These are phyloP conservation scores for Desoria tigrina DNA, from an alignment of 2,888 invertebrate genomes.

Conservation along the genomic window DNA sequence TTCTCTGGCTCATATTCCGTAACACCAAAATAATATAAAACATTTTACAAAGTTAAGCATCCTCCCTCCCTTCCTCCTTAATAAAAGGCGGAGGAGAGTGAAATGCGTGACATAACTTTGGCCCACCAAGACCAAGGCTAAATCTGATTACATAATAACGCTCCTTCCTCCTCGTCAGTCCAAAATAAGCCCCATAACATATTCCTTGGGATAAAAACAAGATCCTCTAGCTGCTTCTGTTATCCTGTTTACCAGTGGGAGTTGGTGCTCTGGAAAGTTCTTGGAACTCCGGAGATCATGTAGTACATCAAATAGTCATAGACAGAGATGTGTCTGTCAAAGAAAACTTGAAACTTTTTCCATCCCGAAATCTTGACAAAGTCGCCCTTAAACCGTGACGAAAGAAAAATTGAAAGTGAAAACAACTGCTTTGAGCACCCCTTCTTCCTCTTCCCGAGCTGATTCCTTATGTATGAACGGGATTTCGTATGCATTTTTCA, in stretches of 20 bases:
- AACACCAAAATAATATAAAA: constrained; percentile 1
- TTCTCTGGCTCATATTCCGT: constrained; percentile 1
- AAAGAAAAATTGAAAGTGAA: constrained; percentile 23
- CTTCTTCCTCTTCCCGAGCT: not conserved
- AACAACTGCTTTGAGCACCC: constrained; percentile 6
- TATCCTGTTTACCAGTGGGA: too few relatives aligned
- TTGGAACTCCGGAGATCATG: too few relatives aligned
- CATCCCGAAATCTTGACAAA: constrained; percentile 9
- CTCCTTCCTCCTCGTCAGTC: too few relatives aligned
- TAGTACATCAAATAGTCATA: constrained; percentile 1
- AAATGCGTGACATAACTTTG: too few relatives aligned
- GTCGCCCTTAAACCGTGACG: not conserved
- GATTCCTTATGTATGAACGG: constrained; percentile 6
- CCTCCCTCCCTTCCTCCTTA: not conserved
- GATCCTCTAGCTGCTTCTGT: too few relatives aligned
- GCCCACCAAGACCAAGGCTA: too few relatives aligned
- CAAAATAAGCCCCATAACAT: too few relatives aligned
- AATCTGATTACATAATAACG: too few relatives aligned
- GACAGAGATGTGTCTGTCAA: constrained; percentile 1
- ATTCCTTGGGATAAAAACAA: too few relatives aligned
- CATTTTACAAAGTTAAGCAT: not conserved
- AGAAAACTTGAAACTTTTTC: not conserved
- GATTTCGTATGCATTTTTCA: constrained; percentile 22
- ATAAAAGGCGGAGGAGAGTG: too few relatives aligned
- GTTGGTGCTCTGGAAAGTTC: too few relatives aligned